phyloP scores from a whole-genome alignment of 2,888 invertebrate species.

The Quadroppia sp. region DNA sequence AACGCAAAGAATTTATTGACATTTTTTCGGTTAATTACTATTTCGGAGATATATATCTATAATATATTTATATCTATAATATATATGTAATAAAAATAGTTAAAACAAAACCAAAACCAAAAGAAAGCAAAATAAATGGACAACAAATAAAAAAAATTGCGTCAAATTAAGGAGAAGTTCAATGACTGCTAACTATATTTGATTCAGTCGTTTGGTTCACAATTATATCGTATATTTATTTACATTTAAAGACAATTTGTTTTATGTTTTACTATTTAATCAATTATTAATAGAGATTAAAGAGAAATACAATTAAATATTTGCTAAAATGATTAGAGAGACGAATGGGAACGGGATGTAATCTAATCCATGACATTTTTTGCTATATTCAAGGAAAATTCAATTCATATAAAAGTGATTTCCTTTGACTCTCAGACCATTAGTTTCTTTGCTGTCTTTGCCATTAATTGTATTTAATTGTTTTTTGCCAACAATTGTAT shows the following conservation, averaged over 20 bases:
- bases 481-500: no score
- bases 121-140: not conserved
- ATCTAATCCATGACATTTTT: not conserved
- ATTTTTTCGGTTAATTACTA: not conserved
- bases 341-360: no score
- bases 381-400: no score
- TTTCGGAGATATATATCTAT: not conserved
- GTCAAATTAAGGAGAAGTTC: not conserved
- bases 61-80: not conserved
- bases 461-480: no score
- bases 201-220: not conserved
- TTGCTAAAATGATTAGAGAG: not conserved
- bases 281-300: slow-evolving; percentile 18
- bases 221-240: not conserved
- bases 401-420: not conserved
- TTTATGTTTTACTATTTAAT: slow-evolving; percentile 4
- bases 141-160: not conserved
- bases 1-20: not conserved
- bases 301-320: not conserved
- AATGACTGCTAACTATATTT: not conserved
- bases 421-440: not conserved
- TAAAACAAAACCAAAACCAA: not conserved
- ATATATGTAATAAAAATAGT: not conserved
- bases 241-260: not conserved
- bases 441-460: not conserved